Evolutionary conservation across 92 coral and sea anemone genomes (phyloP).

Genomic region (Parazoanthus atlanticus): DNA sequence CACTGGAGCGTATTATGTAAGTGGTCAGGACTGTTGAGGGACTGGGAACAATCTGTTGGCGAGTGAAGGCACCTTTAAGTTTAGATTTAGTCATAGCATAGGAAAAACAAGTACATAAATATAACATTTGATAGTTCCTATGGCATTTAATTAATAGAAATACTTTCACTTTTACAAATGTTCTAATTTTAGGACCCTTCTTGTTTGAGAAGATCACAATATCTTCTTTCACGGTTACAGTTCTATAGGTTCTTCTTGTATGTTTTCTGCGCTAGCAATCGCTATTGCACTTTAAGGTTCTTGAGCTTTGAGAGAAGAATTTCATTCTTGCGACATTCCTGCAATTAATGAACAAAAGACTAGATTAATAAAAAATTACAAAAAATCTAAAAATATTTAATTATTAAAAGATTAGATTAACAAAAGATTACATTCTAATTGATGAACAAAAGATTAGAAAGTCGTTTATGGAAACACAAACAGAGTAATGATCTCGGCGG

Average conservation of each 20-base stretch:
- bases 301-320: slow-evolving; percentile 90
- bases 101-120: no score
- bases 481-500: no score
- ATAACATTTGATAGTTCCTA: no score
- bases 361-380: background rate
- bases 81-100: no score
- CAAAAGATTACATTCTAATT: no score
- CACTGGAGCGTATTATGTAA: no score
- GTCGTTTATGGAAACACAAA: background rate
- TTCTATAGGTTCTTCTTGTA: background rate
- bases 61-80: no score
- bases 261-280: background rate
- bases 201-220: background rate
- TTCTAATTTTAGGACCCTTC: background rate
- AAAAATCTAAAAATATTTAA: no score
- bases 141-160: no score
- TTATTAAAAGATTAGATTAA: no score
- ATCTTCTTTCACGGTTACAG: background rate
- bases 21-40: no score
- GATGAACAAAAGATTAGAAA: background rate
- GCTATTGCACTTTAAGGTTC: slow-evolving; percentile 55
- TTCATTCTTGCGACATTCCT: slow-evolving; percentile 99
- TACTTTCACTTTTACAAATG: background rate
- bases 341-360: slow-evolving; percentile 16
- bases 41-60: no score